phyloP scores from a whole-genome alignment of 2,113 vertebrate genomes.

The Petrocephalus zakoni region DNA sequence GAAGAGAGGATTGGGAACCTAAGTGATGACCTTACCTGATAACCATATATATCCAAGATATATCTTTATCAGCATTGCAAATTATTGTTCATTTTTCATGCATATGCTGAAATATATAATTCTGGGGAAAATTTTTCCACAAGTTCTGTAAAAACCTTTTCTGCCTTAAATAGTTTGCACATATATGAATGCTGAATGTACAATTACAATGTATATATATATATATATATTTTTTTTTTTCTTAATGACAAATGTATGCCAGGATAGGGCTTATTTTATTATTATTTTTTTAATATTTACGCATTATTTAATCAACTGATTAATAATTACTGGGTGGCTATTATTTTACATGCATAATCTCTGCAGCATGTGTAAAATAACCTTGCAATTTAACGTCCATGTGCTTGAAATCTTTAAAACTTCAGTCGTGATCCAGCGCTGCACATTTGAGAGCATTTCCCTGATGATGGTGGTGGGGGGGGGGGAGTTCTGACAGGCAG shows the following conservation, averaged over 20 bases:
- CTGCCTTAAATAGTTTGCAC: background rate
- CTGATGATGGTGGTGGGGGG: slow-evolving; percentile 8
- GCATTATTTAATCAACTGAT: background rate
- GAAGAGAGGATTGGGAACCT: background rate
- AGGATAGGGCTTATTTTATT: background rate
- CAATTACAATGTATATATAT: too few species aligned
- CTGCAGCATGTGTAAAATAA: background rate
- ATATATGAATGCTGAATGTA: background rate
- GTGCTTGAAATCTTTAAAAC: background rate
- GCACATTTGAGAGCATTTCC: slow-evolving; percentile 2
- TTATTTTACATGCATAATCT: background rate
- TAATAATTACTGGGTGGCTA: background rate
- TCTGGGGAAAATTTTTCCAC: background rate
- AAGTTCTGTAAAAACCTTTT: background rate
- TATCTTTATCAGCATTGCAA: background rate
- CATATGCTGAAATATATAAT: background rate
- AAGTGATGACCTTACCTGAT: background rate
- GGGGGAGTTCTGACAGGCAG: slow-evolving; percentile 11
- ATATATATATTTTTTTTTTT: background rate
- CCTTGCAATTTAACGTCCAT: background rate
- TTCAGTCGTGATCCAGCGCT: background rate
- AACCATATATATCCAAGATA: background rate
- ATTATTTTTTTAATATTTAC: background rate
- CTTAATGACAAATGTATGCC: background rate
- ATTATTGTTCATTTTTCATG: background rate